Base-by-base conservation (phyloP, 2,797 vertebrate genomes). In the Hozukius guyotensis region DNA sequence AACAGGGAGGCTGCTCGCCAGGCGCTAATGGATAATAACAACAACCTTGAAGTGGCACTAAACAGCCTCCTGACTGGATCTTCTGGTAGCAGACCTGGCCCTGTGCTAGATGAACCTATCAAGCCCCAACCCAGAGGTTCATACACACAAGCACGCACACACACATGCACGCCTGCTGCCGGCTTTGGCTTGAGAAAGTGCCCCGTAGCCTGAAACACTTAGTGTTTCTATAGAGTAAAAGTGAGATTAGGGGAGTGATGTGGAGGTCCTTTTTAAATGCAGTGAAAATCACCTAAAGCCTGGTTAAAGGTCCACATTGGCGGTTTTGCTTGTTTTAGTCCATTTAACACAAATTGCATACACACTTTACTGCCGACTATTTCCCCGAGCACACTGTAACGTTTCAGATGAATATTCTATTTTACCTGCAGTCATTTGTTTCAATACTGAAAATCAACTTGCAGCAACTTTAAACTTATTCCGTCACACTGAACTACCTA, bases 21-120 rank as follows among this genome's bases (percentile, higher is more conserved):
- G 90, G 98, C 98, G 20, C 95, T 99, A 77, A 97, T 99, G 97
- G 98, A 99, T 91, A 97, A 97, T 86, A 97, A 97, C 94, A 99
- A 99, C 96, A 98, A 96, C 90, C 89, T 99, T 84, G 98, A 99
- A 94, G 96, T 96, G 64, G 98, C 98, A 36, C 95, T 99, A 82
- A 99, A 99, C 93, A 96, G 96, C 87, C 96, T 99, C 70, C 96
- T 99, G 72, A 96, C 95, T 63, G 96, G 95, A 91, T 94, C 87
- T 88, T 96, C 95, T 87, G 95, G 95, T 80, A 93, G 94, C 93
- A 96, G 95, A 91, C 92, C 95, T 80, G 95, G 94, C 81, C 93
- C 95, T 32, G 68, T 90, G 77, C 90, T 89, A 20, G 91, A 72
- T 11, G 96, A 96, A 57, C 77, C 75, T 29, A 93, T 82, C 88